Percentiles rank a stretch among this genome's conserved stretches.
Evolutionary conservation across 2,888 invertebrate species (phyloP).

Genomic region (Drosophila phalerata): DNA sequence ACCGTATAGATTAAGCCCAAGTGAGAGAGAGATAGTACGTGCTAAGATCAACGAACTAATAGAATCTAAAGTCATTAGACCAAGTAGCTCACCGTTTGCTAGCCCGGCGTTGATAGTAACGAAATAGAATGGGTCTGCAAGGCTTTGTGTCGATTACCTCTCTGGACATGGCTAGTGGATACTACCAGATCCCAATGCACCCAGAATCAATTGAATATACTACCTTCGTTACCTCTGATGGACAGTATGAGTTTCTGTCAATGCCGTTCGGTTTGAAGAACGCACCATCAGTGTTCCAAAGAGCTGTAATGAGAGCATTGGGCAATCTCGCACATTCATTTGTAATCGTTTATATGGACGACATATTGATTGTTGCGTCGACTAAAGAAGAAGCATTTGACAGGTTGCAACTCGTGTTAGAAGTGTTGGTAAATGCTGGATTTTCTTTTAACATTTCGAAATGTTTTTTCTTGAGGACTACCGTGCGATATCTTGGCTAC

Average conservation of each 20-base stretch:
- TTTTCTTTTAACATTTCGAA: slow-evolving; percentile 10
- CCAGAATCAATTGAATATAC: slow-evolving; percentile 5
- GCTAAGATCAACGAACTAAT: no score
- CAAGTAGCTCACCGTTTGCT: no score
- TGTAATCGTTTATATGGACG: slow-evolving; percentile 7
- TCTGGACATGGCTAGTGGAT: slow-evolving; percentile 14
- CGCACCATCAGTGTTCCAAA: slow-evolving; percentile 3
- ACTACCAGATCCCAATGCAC: slow-evolving; percentile 6
- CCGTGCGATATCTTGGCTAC: not conserved
- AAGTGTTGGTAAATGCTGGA: not conserved
- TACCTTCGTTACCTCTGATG: slow-evolving; percentile 1
- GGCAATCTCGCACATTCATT: slow-evolving; percentile 1
- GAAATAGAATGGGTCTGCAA: no score
- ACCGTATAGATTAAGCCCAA: no score
- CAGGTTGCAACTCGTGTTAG: not conserved
- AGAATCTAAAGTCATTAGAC: no score
- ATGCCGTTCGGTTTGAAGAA: slow-evolving; percentile 19
- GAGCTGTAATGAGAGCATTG: no score
- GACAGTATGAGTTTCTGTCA: slow-evolving; percentile 5
- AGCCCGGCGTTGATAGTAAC: no score
- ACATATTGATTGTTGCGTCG: not conserved
- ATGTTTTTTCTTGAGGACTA: slow-evolving; percentile 1
- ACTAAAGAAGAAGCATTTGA: slow-evolving; percentile 1
- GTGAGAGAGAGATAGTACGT: no score
- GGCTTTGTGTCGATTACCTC: no score